Evolutionary conservation across 2,797 vertebrate genomes (phyloP), one percentile per base, ranked within the genome.

Genomic region (Danio kyathit): DNA sequence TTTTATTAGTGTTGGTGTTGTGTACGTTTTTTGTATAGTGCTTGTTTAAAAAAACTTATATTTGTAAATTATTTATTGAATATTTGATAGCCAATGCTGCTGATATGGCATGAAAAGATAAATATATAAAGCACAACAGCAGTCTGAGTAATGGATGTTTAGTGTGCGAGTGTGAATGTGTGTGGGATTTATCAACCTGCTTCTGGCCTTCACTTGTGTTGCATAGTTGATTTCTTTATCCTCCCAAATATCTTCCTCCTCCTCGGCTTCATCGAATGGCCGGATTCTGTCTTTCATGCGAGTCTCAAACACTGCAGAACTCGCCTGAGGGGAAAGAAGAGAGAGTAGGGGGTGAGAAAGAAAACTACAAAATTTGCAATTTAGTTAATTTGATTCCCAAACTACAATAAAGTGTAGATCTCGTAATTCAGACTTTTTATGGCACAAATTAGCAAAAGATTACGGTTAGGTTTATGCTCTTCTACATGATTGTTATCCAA

Each of bases 211-310:
- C 38, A 94, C 95, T 88, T 97, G 96, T 75, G 95, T 90, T 74
- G 95, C 90, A 89, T 96, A 96, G 91, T 93, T 96, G 41, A 95
- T 95, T 89, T 97, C 96, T 85, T 96, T 96, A 46, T 97, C 97
- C 70, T 99, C 97, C 97, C 97, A 99, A 78, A 99, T 97, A 80
- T 99, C 97, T 43, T 99, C 97, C 0, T 99, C 97, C 49, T 97
- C 96, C 14, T 96, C 96, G 0, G 93, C 94, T 9, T 99, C 97
- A 1, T 98, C 96, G 14, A 98, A 99, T 59, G 96, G 96, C 49
- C 95, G 95, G 88, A 97, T 96, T 63, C 93, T 93, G 87, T 97
- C 97, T 12, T 96, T 95, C 90, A 95, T 96, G 90, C 97, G 97
- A 79, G 96, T 95, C 88, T 98, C 97, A 52, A 99, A 99, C n/a